phyloP scores from a whole-genome alignment of 2,113 vertebrate genomes.

The Rafetus swinhoei region DNA sequence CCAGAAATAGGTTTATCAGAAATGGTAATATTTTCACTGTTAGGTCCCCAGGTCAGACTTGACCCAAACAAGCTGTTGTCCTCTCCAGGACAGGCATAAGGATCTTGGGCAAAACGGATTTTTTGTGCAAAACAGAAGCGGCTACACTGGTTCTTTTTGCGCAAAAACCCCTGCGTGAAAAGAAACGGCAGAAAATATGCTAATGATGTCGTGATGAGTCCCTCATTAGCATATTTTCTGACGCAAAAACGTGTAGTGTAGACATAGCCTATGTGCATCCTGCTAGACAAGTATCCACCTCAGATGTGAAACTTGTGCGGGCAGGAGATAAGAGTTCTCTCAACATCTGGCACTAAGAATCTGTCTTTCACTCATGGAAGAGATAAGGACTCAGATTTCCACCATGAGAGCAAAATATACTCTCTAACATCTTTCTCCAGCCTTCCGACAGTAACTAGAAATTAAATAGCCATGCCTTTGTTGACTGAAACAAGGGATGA shows the following conservation, averaged over 20 bases:
- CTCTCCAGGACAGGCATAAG: neutral
- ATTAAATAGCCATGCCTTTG: neutral
- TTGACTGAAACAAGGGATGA: rapidly evolving
- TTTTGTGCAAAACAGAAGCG: no score
- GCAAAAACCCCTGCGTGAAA: no score
- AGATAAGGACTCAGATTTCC: neutral
- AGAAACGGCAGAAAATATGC: no score
- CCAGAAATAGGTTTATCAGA: slow-evolving; percentile 9
- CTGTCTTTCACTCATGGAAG: neutral
- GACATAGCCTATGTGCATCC: neutral
- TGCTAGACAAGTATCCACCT: neutral
- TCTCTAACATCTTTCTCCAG: neutral
- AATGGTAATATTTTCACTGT: slow-evolving; percentile 24
- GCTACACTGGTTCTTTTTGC: no score
- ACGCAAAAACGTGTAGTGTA: no score
- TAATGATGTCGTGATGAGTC: no score
- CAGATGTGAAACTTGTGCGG: neutral
- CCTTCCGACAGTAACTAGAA: neutral
- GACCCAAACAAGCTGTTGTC: neutral
- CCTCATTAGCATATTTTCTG: no score
- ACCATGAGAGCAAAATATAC: rapidly evolving
- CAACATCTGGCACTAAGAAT: neutral
- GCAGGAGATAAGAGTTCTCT: neutral
- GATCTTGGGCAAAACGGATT: no score
- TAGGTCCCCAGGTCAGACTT: slow-evolving; percentile 55